Base-by-base conservation (phyloP, 1,140 invertebrate genomes). In the Thereuonema tuberculata region DNA sequence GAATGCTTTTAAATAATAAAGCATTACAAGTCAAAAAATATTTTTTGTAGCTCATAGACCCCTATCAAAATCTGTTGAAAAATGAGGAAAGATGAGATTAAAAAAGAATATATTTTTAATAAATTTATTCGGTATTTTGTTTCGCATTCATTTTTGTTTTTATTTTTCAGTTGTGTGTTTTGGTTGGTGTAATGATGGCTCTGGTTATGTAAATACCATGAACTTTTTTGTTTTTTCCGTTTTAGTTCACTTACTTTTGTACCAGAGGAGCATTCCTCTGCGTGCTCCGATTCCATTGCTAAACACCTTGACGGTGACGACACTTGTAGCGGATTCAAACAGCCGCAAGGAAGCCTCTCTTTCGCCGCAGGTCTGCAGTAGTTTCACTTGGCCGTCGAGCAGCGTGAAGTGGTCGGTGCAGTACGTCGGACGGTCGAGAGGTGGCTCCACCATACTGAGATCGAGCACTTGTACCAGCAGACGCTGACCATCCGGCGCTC, bases 361-460 rank as follows among this genome's bases (percentile, higher is more conserved):
- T 24, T 77, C 74, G 15, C 77, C 75, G 61, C 78, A 79, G 0
- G 71, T 71, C 0, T 70, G 66, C 31, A 77, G 53, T 27, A 77
- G 60, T 47, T 73, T 72, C n/a, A 56, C 50, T 14, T 66, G 69
- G 26, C 77, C 77, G 25, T 71, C 66, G 1, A 29, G 28, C 0
- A 78, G 72, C 2, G 66, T 65, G 3, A 80, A 69, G 46, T 65
- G 70, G 65, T 79, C 77, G 21, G 67, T 68, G 50, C 76, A 78
- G 21, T 72, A 65, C 2, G 69, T 65, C 52, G 76, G 74, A 74
- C 68, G 64, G 70, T 73, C 75, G 56, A 0, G 59, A 56, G 0
- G 58, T 72, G 75, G 72, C 80, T 77, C 76, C 69, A 77, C 75
- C 54, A 82, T 72, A 55, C 79, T 78, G 24, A 82, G 71, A 69